Evolutionary conservation across 1,140 invertebrate genomes (phyloP), one percentile per base, ranked within the genome.

Genomic region (Drosophila saltans): DNA sequence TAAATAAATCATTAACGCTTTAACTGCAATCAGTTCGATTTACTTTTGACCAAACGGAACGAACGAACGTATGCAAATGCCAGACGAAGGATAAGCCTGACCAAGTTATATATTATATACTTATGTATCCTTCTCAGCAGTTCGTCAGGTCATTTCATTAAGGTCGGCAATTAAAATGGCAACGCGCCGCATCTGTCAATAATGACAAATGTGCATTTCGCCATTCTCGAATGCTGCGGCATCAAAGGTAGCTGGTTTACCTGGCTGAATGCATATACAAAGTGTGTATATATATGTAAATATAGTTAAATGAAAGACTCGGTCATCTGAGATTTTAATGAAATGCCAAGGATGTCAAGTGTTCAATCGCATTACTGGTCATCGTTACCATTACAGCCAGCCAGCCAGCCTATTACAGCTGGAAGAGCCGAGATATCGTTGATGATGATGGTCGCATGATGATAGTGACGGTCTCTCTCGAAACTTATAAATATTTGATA

Each of bases 1-100:
- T 66, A 89, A 81, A 89, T 84, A 89, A 89, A 89, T 89, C 85
- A 90, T 89, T 89, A 89, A 84, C 84, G 80, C 74, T 78, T 83
- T 68, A 79, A 80, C 71, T 66, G 70, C 84, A 89, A 89, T 84
- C 85, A 79, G 75, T 33, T 40, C 66, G 63, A 80, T 88, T 82
- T 75, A 86, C 81, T 78, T 81, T 86, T 64, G 61, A 36, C 33
- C 33, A 36, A 36, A 4, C 6, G 4, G 33, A 36, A 36, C 3
- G 33, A 30, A 4, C 4, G 16, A 16, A 30, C 6, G 66, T 68
- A 62, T 69, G 56, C 60, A 60, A 48, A 28, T 8, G 26, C 45
- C 39, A 9, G 24, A 28, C 61, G 52, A 43, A 11, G 40, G 55
- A 66, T 63, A 57, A 69, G 66, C 48, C 52, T 58, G 77, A 69